A percentile compares a stretch with the other conserved stretches of the same genome.
Conservation (phyloP, 2,113 vertebrate species). For the Hemicordylus capensis region DNA sequence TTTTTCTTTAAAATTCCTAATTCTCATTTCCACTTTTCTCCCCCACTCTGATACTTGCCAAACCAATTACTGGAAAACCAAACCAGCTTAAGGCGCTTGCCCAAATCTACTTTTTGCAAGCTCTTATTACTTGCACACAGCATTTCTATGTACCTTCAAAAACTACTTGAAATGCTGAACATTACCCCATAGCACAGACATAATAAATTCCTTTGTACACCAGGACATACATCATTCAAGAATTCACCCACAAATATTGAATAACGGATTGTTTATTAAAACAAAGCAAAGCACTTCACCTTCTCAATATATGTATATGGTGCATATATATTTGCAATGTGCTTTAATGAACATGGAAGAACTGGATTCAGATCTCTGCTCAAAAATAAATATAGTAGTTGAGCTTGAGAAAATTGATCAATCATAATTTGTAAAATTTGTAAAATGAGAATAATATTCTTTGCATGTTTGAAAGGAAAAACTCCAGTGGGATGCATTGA, state of each 20-base stretch:
- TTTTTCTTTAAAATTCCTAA: slow-evolving; percentile 13
- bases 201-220: not conserved
- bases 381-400: not conserved
- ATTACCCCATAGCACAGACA: not conserved
- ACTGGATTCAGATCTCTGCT: not conserved
- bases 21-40: not conserved
- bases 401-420: not conserved
- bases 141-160: not conserved
- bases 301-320: not conserved
- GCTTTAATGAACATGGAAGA: not conserved
- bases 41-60: not conserved
- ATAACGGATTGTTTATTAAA: no score
- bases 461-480: not conserved
- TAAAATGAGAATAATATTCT: not conserved
- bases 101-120: not conserved
- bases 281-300: not conserved
- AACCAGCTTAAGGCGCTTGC: not conserved
- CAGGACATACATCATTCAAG: not conserved
- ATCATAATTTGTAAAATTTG: not conserved
- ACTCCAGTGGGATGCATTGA: not conserved
- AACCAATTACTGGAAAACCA: slow-evolving; percentile 2
- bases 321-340: not conserved
- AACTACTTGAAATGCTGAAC: not conserved
- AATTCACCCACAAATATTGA: not conserved
- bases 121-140: not conserved